Percentiles rank a stretch among this genome's conserved stretches.
phyloP scores from a whole-genome alignment of 2,888 invertebrate genomes.

The Oxytorus armatus region DNA sequence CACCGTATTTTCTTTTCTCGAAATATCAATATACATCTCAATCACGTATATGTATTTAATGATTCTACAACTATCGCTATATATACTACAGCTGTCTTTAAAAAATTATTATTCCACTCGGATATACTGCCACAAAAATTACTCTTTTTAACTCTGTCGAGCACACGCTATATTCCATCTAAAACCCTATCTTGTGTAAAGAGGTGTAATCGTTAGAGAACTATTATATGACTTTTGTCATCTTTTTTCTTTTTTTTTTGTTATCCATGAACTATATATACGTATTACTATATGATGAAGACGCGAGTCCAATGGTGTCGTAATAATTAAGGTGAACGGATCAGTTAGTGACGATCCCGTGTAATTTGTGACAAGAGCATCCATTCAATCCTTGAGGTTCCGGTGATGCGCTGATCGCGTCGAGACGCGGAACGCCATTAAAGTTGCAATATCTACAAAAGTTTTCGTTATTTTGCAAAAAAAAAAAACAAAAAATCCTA shows the following conservation, averaged over 20 bases:
- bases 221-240: conserved; percentile 35
- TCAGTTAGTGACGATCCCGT: too few species aligned
- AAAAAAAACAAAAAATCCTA: too few species aligned
- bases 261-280: conserved; percentile 59
- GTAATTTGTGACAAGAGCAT: too few species aligned
- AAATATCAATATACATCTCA: conserved; percentile 49
- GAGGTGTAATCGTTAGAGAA: conserved; percentile 49
- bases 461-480: too few species aligned
- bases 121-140: conserved; percentile 56
- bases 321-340: too few species aligned
- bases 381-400: too few species aligned
- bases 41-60: conserved; percentile 63
- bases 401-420: too few species aligned
- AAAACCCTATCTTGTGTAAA: conserved; percentile 65
- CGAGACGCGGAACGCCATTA: too few species aligned
- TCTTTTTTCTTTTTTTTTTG: conserved; percentile 54
- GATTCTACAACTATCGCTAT: conserved; percentile 51
- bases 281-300: conserved; percentile 36
- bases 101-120: conserved; percentile 46
- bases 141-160: conserved; percentile 72
- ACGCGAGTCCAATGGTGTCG: conserved; percentile 53
- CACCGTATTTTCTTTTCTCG: conserved; percentile 67
- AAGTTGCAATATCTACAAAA: too few species aligned
- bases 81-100: conserved; percentile 61
- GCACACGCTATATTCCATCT: conserved; percentile 72